These are phyloP conservation scores for Lasius platythorax DNA, from an alignment of 2,888 invertebrate genomes.

Conservation along the genomic window DNA sequence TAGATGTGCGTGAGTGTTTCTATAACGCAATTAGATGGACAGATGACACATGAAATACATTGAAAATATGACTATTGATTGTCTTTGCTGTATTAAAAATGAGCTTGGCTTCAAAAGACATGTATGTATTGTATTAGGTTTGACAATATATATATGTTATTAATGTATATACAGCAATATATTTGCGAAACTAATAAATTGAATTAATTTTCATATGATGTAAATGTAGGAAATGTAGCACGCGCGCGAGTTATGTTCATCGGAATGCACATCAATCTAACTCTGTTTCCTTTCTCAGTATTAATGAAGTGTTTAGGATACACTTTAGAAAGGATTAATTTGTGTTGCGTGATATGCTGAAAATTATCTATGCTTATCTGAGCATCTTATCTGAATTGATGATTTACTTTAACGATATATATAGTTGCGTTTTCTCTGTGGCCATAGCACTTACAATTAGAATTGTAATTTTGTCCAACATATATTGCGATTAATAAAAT, in stretches of 20 bases:
- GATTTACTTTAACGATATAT: slow-evolving; percentile 1
- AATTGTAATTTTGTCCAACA: slow-evolving; percentile 76
- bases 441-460: slow-evolving; percentile 74
- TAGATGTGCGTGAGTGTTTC: slow-evolving; percentile 15
- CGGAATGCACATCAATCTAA: not conserved
- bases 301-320: not conserved
- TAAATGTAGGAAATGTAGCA: slow-evolving; percentile 5
- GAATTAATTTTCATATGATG: slow-evolving; percentile 15
- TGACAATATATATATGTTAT: slow-evolving; percentile 41
- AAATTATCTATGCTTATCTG: slow-evolving; percentile 4
- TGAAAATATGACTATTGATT: not conserved
- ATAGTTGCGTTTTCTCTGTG: slow-evolving; percentile 59
- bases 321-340: not conserved
- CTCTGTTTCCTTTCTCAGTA: not conserved
- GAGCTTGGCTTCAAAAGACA: not conserved
- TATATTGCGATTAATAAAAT: slow-evolving; percentile 69
- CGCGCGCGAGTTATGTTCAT: not conserved
- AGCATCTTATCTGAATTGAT: slow-evolving; percentile 9
- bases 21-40: not conserved
- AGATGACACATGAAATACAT: not conserved
- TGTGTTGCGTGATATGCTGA: not conserved
- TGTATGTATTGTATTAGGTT: slow-evolving; percentile 36
- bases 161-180: slow-evolving; percentile 27
- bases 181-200: slow-evolving; percentile 30
- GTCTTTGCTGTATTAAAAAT: slow-evolving; percentile 1